A percentile compares a stretch with the other conserved stretches of the same genome.
Evolutionary conservation across 2,113 vertebrate genomes (phyloP).

Genomic region (Mustela nigripes): DNA sequence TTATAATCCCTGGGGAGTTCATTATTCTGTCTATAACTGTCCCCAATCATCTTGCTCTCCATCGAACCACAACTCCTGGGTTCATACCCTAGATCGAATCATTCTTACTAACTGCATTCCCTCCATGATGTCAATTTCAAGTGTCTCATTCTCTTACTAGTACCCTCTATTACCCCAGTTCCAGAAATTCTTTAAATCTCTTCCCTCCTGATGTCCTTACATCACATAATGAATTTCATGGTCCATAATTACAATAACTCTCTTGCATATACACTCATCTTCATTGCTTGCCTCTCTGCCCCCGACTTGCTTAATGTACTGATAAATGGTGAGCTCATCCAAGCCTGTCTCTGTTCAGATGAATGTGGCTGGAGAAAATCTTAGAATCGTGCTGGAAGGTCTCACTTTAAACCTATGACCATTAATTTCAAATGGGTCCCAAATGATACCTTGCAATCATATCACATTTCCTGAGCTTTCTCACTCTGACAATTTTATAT

Average conservation of each 20-base stretch:
- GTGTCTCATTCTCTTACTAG: conserved; percentile 3
- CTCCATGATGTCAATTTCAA: background rate
- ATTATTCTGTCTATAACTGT: background rate
- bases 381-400: background rate
- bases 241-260: background rate
- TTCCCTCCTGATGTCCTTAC: background rate
- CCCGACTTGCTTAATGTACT: background rate
- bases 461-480: background rate
- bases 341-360: background rate
- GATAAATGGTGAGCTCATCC: background rate
- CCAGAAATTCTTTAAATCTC: background rate
- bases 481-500: background rate
- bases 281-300: background rate
- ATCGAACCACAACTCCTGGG: background rate
- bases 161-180: background rate
- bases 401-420: background rate
- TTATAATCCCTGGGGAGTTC: background rate
- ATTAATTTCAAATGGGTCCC: background rate
- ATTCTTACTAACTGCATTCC: background rate
- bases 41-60: background rate
- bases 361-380: background rate
- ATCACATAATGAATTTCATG: background rate
- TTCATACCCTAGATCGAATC: background rate
- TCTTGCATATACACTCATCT: background rate
- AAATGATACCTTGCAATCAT: background rate